These are phyloP conservation scores for Xiphias gladius DNA, from an alignment of 2,113 vertebrate genomes.

Conservation along the genomic window DNA sequence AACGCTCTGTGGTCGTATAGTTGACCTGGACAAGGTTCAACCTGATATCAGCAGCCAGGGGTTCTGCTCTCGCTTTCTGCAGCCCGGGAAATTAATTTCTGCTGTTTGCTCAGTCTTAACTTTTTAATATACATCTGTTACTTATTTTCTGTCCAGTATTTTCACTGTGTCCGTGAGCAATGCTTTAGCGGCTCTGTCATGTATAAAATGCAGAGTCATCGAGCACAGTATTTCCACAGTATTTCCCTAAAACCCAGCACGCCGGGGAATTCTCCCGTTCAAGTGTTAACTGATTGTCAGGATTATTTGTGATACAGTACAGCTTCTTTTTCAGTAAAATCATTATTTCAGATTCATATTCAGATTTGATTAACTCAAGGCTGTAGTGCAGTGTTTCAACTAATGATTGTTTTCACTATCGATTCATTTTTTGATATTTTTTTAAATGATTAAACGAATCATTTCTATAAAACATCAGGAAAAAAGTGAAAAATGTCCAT, in stretches of 20 bases:
- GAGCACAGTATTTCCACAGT: neutral
- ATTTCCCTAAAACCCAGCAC: too few relatives aligned
- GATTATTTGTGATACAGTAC: too few relatives aligned
- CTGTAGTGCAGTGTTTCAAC: too few relatives aligned
- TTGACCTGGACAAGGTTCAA: slow-evolving; percentile 46
- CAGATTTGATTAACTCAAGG: too few relatives aligned
- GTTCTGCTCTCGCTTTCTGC: slow-evolving; percentile 6
- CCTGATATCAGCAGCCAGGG: slow-evolving; percentile 7
- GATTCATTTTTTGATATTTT: too few relatives aligned
- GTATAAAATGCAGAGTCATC: neutral
- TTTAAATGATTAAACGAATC: neutral
- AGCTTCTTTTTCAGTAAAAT: too few relatives aligned
- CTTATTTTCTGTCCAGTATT: neutral
- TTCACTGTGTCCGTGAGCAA: neutral
- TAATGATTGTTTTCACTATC: too few relatives aligned
- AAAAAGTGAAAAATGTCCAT: too few relatives aligned
- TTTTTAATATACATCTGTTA: neutral
- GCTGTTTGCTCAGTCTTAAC: neutral
- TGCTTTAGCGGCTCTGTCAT: neutral
- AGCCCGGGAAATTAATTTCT: slow-evolving; percentile 1
- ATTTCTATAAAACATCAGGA: neutral
- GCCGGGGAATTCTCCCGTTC: too few relatives aligned
- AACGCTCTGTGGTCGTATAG: slow-evolving; percentile 26
- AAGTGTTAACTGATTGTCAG: too few relatives aligned
- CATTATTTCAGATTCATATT: too few relatives aligned